Evolutionary conservation across 2,797 vertebrate genomes (phyloP), one percentile per base, ranked within the genome.

Genomic region (Muscicapa comitata): DNA sequence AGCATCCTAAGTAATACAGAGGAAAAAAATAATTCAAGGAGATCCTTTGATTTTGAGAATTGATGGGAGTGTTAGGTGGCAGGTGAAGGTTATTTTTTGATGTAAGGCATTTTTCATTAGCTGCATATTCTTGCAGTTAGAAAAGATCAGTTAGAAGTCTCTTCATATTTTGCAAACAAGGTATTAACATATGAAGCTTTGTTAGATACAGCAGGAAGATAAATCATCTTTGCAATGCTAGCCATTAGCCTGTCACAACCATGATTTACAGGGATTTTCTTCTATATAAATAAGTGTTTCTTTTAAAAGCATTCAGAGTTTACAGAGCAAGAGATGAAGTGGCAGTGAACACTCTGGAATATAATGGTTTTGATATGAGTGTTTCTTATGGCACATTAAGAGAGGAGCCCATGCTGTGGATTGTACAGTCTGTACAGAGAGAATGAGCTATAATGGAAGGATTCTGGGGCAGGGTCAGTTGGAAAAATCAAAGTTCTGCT

Each of bases 301-400:
- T 78, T 95, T 90, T 93, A 90, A 94, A 96, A 96, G 63, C 37
- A 17, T 86, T 93, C 67, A 67, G 75, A 67, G 75, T 87, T 91
- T 87, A 35, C 79, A 50, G 79, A 94, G 40, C 8, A 31, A 84
- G 92, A 92, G 89, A 86, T 81, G 63, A 94, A 92, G 78, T 59
- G 63, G 40, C 63, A 59, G 70, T 28, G 77, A 94, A 84, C 16
- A 8, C 51, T 88, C 76, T 88, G 91, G 66, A 90, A 85, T 58
- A 40, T 11, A 78, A 67, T 43, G 51, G 14, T 19, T 93, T 74
- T 2, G 1, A 21, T 82, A 43, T 2, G 67, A 81, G 57, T 15
- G 37, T 48, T 92, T 54, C 65, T 55, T 38, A 18, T 3, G 21
- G 45, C 13, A 82, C 12, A 2, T 61, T 66, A 61, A 57, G 76